A percentile compares a stretch with the other conserved stretches of the same genome.
These are phyloP conservation scores for Pomatorhinus ruficollis DNA, from an alignment of 2,113 vertebrate genomes.

Conservation along the genomic window DNA sequence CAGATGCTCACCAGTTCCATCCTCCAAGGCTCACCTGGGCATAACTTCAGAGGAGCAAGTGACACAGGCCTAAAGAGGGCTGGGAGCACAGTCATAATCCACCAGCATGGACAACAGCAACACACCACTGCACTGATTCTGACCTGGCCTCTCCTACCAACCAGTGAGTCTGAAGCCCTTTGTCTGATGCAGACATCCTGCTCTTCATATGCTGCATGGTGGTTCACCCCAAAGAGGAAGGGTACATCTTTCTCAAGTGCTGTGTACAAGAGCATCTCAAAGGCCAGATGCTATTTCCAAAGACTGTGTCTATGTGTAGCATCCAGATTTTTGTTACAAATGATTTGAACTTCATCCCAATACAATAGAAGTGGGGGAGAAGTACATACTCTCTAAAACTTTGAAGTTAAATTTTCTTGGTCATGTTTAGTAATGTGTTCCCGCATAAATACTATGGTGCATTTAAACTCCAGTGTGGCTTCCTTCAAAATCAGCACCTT, in stretches of 20 bases:
- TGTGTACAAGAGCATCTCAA: not conserved
- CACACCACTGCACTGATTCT: not conserved
- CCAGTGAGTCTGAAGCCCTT: not conserved
- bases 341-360: not conserved
- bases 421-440: not conserved
- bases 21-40: not conserved
- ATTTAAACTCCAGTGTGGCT: not conserved
- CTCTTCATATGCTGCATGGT: not conserved
- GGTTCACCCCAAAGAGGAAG: not conserved
- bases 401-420: not conserved
- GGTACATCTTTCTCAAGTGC: not conserved
- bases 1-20: not conserved
- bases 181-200: not conserved
- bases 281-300: not conserved
- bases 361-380: not conserved
- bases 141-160: not conserved
- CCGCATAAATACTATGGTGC: not conserved
- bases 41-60: not conserved
- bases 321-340: not conserved
- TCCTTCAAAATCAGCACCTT: slow-evolving; percentile 1
- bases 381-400: not conserved
- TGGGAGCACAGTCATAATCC: not conserved
- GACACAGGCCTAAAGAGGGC: not conserved
- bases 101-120: not conserved
- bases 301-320: not conserved